A percentile compares a stretch with the other conserved stretches of the same genome.
phyloP scores from a whole-genome alignment of 2,113 vertebrate species.

The mouse (Mus musculus) region GRCm39 chr3:90405501-90406000 shows the following conservation, averaged over 20 bases:
- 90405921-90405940: background rate
- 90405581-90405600: constrained; percentile 81
- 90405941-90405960: background rate
- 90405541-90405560: background rate
- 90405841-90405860: background rate
- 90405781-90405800: background rate
- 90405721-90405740: background rate
- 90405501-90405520: background rate
- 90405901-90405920: background rate
- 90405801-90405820: background rate
- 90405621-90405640: constrained; percentile 72
- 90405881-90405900: background rate
- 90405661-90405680: constrained; percentile 79
- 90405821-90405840: background rate
- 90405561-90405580: background rate
- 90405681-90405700: constrained; percentile 82
- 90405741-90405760: background rate
- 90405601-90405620: constrained; percentile 82
- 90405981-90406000: constrained; percentile 10
- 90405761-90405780: background rate
- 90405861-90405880: background rate
- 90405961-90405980: background rate
- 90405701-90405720: constrained; percentile 23
- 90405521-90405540: background rate
- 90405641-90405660: background rate